Base-by-base conservation (phyloP, 2,113 vertebrate genomes). In the Trinectes maculatus region DNA sequence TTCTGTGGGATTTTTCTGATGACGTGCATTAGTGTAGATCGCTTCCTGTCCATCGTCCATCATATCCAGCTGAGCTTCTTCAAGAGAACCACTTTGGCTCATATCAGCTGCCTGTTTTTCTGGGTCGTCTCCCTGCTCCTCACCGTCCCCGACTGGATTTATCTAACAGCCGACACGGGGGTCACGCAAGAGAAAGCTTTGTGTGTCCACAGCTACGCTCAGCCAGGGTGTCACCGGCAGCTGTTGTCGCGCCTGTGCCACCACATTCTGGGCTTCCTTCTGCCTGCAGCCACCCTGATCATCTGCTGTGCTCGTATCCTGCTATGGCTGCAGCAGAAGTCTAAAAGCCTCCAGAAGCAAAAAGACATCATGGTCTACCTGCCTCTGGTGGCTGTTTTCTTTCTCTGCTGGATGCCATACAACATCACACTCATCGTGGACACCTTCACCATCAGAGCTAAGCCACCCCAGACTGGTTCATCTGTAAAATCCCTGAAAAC, bases 331-430 rank as follows among this genome's bases (percentile, higher is more conserved):
- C 47, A 28, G 31, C 5, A 76, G 16, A 69, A 56, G 22, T 80
- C 84, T 16, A 81, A 82, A 53, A 64, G 84, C 4, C 76, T 81
- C 22, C 82, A 77, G 43, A 94, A 82, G 37, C 77, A 73, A 22
- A 89, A 67, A 19, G 82, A 82, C 31, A 1, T 91, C 42, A 24
- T 57, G 22, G 13, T 94, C 22, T 85, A 93, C 54, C 71, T 93
- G 7, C 70, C 53, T 2, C 80, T 95, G 9, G 89, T 93, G n/a
- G 74, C 8, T 8, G 81, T 72, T 43, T 96, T 95, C 63, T 79
- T 93, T 33, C 18, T 95, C 52, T 93, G 91, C 75, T 96, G 95
- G 95, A 82, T 85, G 0, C 96, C 96, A 0, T 95, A 95, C 74
- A 93, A 94, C 82, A 60, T 95, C 33, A 79, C 89, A 10, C 64